Evolutionary conservation across 1,140 invertebrate genomes (phyloP).

Genomic region (Hycleus phaleratus): DNA sequence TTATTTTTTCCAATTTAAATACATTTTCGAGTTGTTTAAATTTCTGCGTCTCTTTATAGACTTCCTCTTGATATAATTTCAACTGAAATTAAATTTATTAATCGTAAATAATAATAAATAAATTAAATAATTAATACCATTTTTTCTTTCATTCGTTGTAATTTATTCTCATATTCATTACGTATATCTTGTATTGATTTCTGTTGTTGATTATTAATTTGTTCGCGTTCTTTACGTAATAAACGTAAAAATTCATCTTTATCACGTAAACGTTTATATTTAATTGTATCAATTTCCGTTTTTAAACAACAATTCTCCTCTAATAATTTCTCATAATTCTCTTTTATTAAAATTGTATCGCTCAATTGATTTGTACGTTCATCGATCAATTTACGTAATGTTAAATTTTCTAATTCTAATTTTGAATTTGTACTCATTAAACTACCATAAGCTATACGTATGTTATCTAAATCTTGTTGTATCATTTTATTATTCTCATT

Average conservation of each 20-base stretch:
- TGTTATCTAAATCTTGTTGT: conserved; percentile 23
- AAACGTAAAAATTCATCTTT: conserved; percentile 32
- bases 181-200: conserved; percentile 44
- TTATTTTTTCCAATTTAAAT: conserved; percentile 9
- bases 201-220: conserved; percentile 17
- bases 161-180: conserved; percentile 55
- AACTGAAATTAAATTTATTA: conserved; percentile 27
- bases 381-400: conserved; percentile 28
- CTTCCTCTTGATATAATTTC: conserved; percentile 41
- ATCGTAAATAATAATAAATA: conserved; percentile 15
- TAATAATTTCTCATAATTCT: conserved; percentile 36
- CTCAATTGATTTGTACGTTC: conserved; percentile 28
- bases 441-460: conserved; percentile 30
- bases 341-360: conserved; percentile 26
- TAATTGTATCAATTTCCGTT: conserved; percentile 35
- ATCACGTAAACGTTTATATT: conserved; percentile 34
- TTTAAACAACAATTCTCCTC: conserved; percentile 36
- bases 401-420: conserved; percentile 30
- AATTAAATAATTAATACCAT: conserved; percentile 48
- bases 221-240: conserved; percentile 30
- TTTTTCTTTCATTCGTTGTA: conserved; percentile 59
- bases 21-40: conserved; percentile 34
- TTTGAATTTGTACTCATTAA: conserved; percentile 32
- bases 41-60: conserved; percentile 36
- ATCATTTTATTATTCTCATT: conserved; percentile 3